Evolutionary conservation across 2,888 invertebrate species (phyloP), one percentile per base, ranked within the genome.

Genomic region (Catotricha subobsoleta): DNA sequence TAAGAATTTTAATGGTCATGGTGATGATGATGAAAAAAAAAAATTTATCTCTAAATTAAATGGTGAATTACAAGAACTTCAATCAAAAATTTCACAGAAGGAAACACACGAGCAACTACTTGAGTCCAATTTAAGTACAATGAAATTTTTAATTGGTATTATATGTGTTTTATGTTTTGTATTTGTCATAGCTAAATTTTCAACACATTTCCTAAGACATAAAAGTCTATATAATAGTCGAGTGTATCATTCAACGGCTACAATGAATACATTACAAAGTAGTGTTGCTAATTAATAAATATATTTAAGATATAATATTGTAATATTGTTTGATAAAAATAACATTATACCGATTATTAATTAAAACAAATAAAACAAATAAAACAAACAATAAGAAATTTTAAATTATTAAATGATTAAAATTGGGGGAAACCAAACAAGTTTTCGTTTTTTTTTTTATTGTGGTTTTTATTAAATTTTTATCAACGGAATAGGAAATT

Each of bases 241-340:
- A 27, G 21, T 41, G 23, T 41, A 41, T 35, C 41, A 31, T 21
- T 41, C 41, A 27, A 41, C 41, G 10, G 31, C 41, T 3, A 41
- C 41, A n/a, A 41, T 41, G 41, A 41, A 41, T 20, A 41, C 41
- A 3, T 13, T 41, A 20, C 35, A 41, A 35, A 35, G 35, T 19
- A 31, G 25, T 18, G n/a, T 40, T 30, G 40, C 36, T 16, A 25
- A 36, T 13, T 36, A 12, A 36, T 2, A 6, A 13, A 16, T 31
- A 8, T n/a, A n/a, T n/a, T n/a, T n/a, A n/a, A n/a, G n/a, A n/a
- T n/a, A n/a, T n/a, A n/a, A n/a, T n/a, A n/a, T n/a, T n/a, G n/a
- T n/a, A n/a, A n/a, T n/a, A n/a, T n/a, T n/a, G n/a, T n/a, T n/a
- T n/a, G n/a, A n/a, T n/a, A n/a, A n/a, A n/a, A n/a, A n/a, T n/a